A percentile compares a stretch with the other conserved stretches of the same genome.
phyloP scores from a whole-genome alignment of 2,888 invertebrate genomes.

The Caenorhabditis plicata region DNA sequence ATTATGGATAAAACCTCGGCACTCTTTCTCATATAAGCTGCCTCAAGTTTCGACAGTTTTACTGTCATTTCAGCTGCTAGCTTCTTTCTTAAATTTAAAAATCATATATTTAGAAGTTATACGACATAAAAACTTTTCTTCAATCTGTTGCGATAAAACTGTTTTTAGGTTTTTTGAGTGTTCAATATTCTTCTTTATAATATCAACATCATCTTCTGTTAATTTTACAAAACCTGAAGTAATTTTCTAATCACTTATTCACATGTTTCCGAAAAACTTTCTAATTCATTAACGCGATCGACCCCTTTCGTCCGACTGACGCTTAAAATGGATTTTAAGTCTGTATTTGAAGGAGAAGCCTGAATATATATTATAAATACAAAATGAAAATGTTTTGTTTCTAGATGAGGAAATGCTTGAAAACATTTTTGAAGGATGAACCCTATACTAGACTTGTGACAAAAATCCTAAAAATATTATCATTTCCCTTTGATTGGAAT shows the following conservation, averaged over 20 bases:
- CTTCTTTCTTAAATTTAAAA: slow-evolving; percentile 9
- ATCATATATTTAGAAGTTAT: not conserved
- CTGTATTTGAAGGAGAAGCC: not conserved
- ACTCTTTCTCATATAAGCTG: slow-evolving; percentile 28
- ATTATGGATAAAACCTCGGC: slow-evolving; percentile 25
- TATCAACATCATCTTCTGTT: slow-evolving; percentile 31
- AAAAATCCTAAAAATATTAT: no score
- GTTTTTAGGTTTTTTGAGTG: slow-evolving; percentile 35
- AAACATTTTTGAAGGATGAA: no score
- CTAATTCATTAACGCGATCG: slow-evolving; percentile 29
- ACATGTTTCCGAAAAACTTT: not conserved
- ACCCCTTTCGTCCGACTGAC: slow-evolving; percentile 24
- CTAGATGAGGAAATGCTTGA: no score
- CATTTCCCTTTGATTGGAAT: no score
- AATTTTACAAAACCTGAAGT: slow-evolving; percentile 16
- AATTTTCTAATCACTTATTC: not conserved
- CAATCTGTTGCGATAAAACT: slow-evolving; percentile 22
- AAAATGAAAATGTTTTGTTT: no score
- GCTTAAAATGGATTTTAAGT: slow-evolving; percentile 19
- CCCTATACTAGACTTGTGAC: no score
- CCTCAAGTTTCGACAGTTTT: slow-evolving; percentile 8
- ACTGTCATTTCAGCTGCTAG: slow-evolving; percentile 12
- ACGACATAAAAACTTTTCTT: slow-evolving; percentile 10
- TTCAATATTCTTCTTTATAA: slow-evolving; percentile 26
- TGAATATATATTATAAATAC: no score